Base-by-base conservation (phyloP, 2,113 vertebrate species). In the Epinephelus moara region DNA sequence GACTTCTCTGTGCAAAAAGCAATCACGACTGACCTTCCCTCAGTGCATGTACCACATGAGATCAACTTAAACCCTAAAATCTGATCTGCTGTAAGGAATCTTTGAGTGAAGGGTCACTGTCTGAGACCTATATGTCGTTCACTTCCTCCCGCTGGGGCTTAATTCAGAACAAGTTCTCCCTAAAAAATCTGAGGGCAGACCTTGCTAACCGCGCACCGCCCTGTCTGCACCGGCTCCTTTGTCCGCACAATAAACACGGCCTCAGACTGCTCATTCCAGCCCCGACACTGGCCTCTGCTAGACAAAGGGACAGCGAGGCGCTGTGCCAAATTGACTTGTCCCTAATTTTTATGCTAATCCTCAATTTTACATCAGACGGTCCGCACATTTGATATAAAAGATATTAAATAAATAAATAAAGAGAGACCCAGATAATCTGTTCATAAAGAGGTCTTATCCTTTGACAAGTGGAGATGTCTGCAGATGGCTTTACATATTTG, bases 321-420 rank as follows among this genome's bases (percentile, higher is more conserved):
- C 76, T 19, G 69, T 75, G 80, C 90, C 90, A 93, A 92, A 88
- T 80, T 88, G 81, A 85, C 80, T 80, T 87, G 88, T 87, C 85
- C 90, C 81, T 92, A 87, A 92, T 94, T 92, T 94, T 81, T 83
- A 87, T 89, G 87, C 84, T 94, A 95, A 94, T 93, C 94, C 88
- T 63, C 75, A 59, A 74, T 90, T 92, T 90, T 87, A 91, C 59
- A 92, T 89, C 89, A 92, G 92, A 73, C 81, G 15, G 68, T 80
- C 81, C 82, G 72, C 67, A 80, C 78, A 53, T 89, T 92, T 92
- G 84, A 92, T 86, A 92, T 93, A 81, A 92, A 89, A 91, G 84
- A 91, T 88, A 89, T 86, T 89, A 93, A 89, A 93, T 86, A 89
- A 80, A 93, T 89, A 90, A 92, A 85, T 45, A 66, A 63, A 64